Evolutionary conservation across 2,888 invertebrate species (phyloP), one percentile per base, ranked within the genome.

Genomic region (Plebejus melissa): DNA sequence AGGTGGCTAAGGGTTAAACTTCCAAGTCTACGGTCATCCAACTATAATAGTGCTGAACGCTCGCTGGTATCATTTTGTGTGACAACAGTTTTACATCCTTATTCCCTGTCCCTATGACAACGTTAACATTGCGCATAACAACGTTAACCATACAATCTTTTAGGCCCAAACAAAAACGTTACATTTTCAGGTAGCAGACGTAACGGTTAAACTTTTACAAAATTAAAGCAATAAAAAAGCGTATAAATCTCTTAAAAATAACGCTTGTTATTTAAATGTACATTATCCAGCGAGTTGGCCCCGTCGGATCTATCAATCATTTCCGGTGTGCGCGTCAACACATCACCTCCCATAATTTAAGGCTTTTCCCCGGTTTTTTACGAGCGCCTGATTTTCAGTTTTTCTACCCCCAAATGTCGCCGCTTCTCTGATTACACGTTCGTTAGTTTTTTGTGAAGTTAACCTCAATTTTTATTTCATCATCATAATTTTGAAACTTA

Each of bases 261-360:
- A 65, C 13, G 65, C 65, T 65, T 65, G 65, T 65, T 41, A 70
- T 41, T 70, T 70, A 70, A 41, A 38, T 46, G 22, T 5, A 46
- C 41, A 41, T 71, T 71, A 71, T 46, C 71, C 46, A 46, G 41
- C n/a, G 22, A 46, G 71, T 71, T 22, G 46, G 46, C 28, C 1
- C 58, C 76, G 76, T 76, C 74, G 69, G 76, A 78, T 22, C 78
- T 77, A 84, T 84, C 83, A 80, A 83, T 84, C 83, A 84, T 82
- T 81, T 81, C 82, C 81, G 81, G 79, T 78, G 80, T 79, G 75
- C 80, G 83, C 83, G 79, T 81, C 81, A 81, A 79, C 82, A 82
- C 80, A 80, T 80, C 79, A 78, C 77, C 77, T 74, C 77, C 79
- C 78, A 78, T 80, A 82, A 81, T 81, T 81, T 81, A 79, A 78